phyloP scores from a whole-genome alignment of 1,140 invertebrate species.

The Varroa destructor region DNA sequence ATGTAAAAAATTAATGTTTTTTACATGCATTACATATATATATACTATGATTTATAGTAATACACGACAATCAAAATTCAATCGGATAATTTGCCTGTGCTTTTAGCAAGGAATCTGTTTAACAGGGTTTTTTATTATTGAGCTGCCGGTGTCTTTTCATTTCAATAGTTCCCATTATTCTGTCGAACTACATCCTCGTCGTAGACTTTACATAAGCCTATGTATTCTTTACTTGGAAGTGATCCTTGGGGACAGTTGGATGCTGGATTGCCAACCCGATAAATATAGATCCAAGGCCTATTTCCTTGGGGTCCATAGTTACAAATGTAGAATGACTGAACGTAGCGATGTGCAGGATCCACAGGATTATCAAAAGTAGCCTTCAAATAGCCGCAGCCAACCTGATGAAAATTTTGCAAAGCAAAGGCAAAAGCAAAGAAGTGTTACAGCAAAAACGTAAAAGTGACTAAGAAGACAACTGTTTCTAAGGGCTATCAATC shows the following conservation, averaged over 20 bases:
- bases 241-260: constrained; percentile 16
- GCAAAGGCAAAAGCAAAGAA: background rate
- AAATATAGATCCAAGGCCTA: background rate
- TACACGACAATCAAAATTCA: too few relatives aligned
- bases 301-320: constrained; percentile 24
- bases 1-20: too few relatives aligned
- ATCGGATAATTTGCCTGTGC: too few relatives aligned
- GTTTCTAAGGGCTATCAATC: too few relatives aligned
- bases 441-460: too few relatives aligned
- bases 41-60: too few relatives aligned
- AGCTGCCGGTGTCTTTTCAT: too few relatives aligned
- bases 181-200: constrained; percentile 20
- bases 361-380: constrained; percentile 21
- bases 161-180: constrained; percentile 18
- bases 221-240: constrained; percentile 6
- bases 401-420: background rate
- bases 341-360: constrained; percentile 1
- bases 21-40: too few relatives aligned
- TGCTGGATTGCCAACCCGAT: constrained; percentile 4
- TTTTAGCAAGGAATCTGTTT: too few relatives aligned
- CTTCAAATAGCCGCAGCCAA: constrained; percentile 19
- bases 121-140: too few relatives aligned
- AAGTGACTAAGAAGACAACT: too few relatives aligned
- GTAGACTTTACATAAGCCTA: constrained; percentile 8
- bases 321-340: constrained; percentile 19